Base-by-base conservation (phyloP, 2,113 vertebrate genomes). In the Hypomesus transpacificus region DNA sequence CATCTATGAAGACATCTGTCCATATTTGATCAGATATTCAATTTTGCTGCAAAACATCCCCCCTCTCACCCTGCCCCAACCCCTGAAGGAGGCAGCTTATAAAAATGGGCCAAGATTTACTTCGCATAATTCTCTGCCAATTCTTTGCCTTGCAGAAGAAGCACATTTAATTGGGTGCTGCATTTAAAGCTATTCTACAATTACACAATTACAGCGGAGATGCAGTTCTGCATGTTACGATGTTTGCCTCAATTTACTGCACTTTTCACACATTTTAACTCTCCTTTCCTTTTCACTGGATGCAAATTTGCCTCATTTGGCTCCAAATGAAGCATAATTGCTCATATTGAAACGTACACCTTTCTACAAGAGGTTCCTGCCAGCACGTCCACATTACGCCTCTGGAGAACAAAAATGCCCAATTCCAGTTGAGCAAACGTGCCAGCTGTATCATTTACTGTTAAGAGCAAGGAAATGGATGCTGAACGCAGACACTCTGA, bases 1-100 rank as follows among this genome's bases (percentile, higher is more conserved):
- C 90, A 88, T 91, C 88, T 91, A 92, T 91, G 89, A 90, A 92
- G 91, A 92, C 91, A 93, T 93, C 92, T 93, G 92, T 89, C 91
- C 89, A 91, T 89, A 90, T 93, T 91, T 87, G 83, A 88, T 88
- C 89, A 89, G 87, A 91, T 90, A 86, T 90, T 88, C 89, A 86
- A 90, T 91, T 92, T 92, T 92, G 88, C 88, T 88, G 88, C 88
- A 91, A 92, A 93, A 91, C 86, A 92, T 89, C 81, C 82, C 80
- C 72, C 62, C 88, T 80, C 69, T 21, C 80, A 78, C 84, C 74
- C 75, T 78, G 83, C 85, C 80, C 76, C 80, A 82, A 88, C 84
- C 87, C 85, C 81, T 79, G 87, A 88, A 87, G 90, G 84, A 89
- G 88, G 86, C 88, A 86, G 86, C 89, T 87, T 88, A 91, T 90